These are phyloP conservation scores for Stenichneumon culpator DNA, from an alignment of 2,888 invertebrate genomes.

Conservation along the genomic window DNA sequence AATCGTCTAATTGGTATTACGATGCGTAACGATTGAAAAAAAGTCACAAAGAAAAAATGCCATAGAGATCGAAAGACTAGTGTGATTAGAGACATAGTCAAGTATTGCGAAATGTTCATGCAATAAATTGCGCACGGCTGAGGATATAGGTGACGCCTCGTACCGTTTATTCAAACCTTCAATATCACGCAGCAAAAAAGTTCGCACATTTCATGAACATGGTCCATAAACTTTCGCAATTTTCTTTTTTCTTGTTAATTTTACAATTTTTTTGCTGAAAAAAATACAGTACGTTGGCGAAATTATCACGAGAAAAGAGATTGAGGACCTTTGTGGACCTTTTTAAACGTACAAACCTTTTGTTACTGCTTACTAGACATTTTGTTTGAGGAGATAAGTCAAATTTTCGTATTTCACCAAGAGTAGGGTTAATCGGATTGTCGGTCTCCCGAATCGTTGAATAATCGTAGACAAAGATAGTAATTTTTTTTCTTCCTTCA, in stretches of 20 bases:
- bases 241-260: not conserved
- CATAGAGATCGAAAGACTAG: slow-evolving; percentile 50
- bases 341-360: no score
- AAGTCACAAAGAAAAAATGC: slow-evolving; percentile 16
- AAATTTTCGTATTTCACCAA: no score
- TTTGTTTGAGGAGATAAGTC: no score
- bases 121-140: slow-evolving; percentile 1
- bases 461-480: no score
- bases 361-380: no score
- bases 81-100: slow-evolving; percentile 38
- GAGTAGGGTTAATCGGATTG: no score
- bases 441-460: no score
- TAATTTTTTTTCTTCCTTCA: no score
- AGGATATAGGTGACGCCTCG: slow-evolving; percentile 5
- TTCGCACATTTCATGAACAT: not conserved
- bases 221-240: not conserved
- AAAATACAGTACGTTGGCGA: no score
- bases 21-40: not conserved
- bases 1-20: slow-evolving; percentile 41
- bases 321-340: no score
- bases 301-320: no score
- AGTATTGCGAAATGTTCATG: slow-evolving; percentile 24
- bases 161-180: not conserved
- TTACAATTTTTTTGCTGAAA: not conserved
- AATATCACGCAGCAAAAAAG: no score